Evolutionary conservation across 2,113 vertebrate species (phyloP), one percentile per base, ranked within the genome.

Genomic region (Nerophis ophidion): DNA sequence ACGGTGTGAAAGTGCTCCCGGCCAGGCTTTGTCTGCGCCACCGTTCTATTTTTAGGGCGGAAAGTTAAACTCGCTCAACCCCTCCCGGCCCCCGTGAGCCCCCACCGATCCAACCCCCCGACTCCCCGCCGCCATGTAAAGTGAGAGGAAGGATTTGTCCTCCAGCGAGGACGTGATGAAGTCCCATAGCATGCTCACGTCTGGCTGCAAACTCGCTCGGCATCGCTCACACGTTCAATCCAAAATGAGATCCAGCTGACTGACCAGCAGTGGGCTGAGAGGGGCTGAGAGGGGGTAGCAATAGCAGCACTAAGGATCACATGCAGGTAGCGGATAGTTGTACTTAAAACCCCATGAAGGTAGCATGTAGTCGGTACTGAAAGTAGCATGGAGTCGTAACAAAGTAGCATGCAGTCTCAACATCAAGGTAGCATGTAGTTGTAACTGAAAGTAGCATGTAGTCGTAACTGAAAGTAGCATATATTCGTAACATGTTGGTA

Each of bases 241-340:
- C 65, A 71, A 85, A 87, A 89, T 87, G 77, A 71, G 71, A 86
- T 82, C 70, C 86, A 86, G 87, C 85, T 89, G 89, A 89, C 86
- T 85, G 88, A 88, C 74, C 10, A n/a, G 5, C n/a, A 57, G 81
- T 87, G 85, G 89, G 38, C 15, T 14, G 35, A 8, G 51, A 33
- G 13, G 50, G 26, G 7, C 15, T 35, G 34, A 7, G 50, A 14
- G 5, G 6, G 26, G 26, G 26, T 52, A 11, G 26, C 26, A 26
- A 26, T 26, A 26, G 26, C 26, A 26, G 26, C 26, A 26, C 26
- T 26, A 26, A 26, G 4, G 26, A 26, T 26, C 26, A 26, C 26
- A 26, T 1, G 12, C 26, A 13, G 40, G 40, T 44, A 49, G 48
- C 17, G n/a, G 14, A n/a, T 9, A 53, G 34, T 53, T 33, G 12